These are phyloP conservation scores for Caenorhabditis brenneri DNA, from an alignment of 1,140 invertebrate species.

Conservation along the genomic window DNA sequence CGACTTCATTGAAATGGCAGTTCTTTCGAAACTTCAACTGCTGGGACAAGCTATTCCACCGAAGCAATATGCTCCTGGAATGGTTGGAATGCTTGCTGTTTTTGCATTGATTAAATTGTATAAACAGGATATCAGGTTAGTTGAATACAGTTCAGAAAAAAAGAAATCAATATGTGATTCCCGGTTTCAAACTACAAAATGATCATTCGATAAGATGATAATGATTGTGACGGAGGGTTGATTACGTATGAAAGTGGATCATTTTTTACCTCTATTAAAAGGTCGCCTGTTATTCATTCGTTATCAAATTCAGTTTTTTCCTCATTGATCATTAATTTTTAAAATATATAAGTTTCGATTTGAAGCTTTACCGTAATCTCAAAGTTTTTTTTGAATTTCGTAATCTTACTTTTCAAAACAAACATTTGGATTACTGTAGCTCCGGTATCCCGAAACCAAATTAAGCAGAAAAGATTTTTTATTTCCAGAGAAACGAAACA, in stretches of 20 bases:
- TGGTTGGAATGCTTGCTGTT: slow-evolving; percentile 24
- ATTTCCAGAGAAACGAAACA: slow-evolving; percentile 11
- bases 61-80: slow-evolving; percentile 28
- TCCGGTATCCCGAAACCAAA: too few relatives aligned
- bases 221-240: too few relatives aligned
- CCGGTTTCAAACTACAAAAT: slow-evolving; percentile 4
- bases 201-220: neutral
- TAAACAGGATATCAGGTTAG: slow-evolving; percentile 24
- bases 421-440: too few relatives aligned
- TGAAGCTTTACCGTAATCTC: too few relatives aligned
- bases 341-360: too few relatives aligned
- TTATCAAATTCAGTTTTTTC: too few relatives aligned
- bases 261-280: too few relatives aligned
- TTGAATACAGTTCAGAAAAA: neutral
- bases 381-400: too few relatives aligned
- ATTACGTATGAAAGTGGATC: too few relatives aligned
- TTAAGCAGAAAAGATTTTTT: neutral
- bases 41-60: slow-evolving; percentile 8
- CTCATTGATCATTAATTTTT: too few relatives aligned
- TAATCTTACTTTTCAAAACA: too few relatives aligned
- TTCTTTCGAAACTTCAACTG: slow-evolving; percentile 32
- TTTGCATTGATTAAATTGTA: slow-evolving; percentile 35
- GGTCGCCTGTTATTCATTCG: too few relatives aligned
- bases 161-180: neutral
- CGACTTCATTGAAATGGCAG: slow-evolving; percentile 11